phyloP scores from a whole-genome alignment of 2,888 invertebrate species.

The Lutraria lutraria region DNA sequence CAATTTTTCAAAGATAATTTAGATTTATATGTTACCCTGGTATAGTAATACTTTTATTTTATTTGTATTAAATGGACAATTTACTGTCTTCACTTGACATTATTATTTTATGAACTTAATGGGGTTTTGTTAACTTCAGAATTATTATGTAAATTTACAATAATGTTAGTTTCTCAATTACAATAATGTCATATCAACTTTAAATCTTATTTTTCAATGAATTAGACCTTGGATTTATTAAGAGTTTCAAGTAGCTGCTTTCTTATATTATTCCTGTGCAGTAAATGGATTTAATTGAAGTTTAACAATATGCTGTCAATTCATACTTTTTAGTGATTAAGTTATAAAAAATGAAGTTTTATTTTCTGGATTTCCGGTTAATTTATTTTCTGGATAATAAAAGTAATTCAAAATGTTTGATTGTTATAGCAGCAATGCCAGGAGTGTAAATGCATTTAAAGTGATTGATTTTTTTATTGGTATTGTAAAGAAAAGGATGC shows the following conservation, averaged over 20 bases:
- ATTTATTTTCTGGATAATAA: not conserved
- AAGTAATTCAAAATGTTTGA: conserved; percentile 4
- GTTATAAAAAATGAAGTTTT: not conserved
- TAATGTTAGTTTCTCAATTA: conserved; percentile 23
- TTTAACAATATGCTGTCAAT: not conserved
- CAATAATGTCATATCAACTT: not conserved
- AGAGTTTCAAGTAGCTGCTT: not conserved
- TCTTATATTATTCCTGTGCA: not conserved
- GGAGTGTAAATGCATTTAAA: not conserved
- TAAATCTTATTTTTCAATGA: conserved; percentile 5
- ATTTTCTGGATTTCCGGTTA: not conserved
- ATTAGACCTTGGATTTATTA: conserved; percentile 2
- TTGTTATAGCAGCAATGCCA: conserved; percentile 24
- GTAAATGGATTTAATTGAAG: not conserved
- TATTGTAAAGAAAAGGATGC: not conserved
- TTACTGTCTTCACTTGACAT: not conserved
- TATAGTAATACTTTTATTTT: not conserved
- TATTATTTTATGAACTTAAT: not conserved
- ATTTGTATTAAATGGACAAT: not conserved
- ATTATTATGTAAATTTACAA: not conserved
- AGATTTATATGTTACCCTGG: no score
- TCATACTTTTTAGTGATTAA: not conserved
- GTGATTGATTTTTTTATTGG: not conserved
- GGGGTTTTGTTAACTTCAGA: not conserved
- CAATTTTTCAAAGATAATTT: no score